Base-by-base conservation (phyloP, 2,113 vertebrate species). In the Lycaon pictus region DNA sequence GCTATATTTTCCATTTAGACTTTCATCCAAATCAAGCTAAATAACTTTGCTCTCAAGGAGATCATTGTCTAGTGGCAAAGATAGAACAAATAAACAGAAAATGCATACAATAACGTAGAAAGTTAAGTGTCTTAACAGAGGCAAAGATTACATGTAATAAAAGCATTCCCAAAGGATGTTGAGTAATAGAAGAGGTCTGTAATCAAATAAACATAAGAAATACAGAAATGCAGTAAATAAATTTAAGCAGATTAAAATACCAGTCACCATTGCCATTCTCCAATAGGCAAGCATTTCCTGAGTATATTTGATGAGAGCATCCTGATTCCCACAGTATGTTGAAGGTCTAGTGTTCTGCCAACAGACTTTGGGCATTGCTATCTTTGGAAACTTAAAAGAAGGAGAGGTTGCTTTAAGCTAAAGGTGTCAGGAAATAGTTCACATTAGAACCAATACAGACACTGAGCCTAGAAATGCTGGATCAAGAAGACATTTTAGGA, bases 161-260 rank as follows among this genome's bases (percentile, higher is more conserved):
- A 76, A 84, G 67, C 29, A 65, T 67, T 90, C 58, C 48, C 71
- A 84, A 83, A 55, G 35, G 4, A 29, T 90, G 53, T 2, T 58
- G n/a, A 67, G 43, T 95, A 95, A 85, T 62, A 85, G 35, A 79
- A 65, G 27, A 77, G 17, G 53, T 69, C 27, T 90, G 69, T 77
- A 84, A 84, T 77, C 60, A 85, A 84, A 77, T 84, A 85, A 79
- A 90, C 43, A n/a, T 13, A 4, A 25, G 65, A 82, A 89, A 82
- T 63, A 89, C 15, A 74, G 32, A 89, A 91, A 91, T 32, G 12
- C 27, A 69, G 35, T 79, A 91, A 85, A 69, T 85, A 86, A 95
- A 77, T 25, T 91, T 91, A 85, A 91, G 77, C 29, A 86, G 62
- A 35, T 69, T 51, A 69, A 91, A 91, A 95, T 53, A 53, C 25